These are phyloP conservation scores for Pegoplata infirma DNA, from an alignment of 2,888 invertebrate genomes.

Conservation along the genomic window DNA sequence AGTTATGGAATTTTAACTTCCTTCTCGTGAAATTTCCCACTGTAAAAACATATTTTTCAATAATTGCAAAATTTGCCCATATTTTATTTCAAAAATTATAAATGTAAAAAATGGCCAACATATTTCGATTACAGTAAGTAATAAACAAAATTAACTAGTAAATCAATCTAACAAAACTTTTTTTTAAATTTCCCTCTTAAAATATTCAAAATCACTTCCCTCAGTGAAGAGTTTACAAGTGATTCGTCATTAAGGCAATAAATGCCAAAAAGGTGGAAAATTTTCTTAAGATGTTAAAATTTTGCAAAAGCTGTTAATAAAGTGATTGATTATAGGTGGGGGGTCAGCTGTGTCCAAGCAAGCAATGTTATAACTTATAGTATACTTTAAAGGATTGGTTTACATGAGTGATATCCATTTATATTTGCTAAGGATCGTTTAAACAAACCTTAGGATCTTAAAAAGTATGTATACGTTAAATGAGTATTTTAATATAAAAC, in stretches of 20 bases:
- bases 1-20: too few relatives aligned
- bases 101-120: background rate
- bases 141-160: background rate
- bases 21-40: too few relatives aligned
- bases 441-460: background rate
- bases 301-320: background rate
- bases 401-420: too few relatives aligned
- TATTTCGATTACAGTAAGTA: background rate
- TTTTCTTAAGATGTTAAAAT: constrained; percentile 1
- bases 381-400: background rate
- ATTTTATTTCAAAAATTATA: background rate
- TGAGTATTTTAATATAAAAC: constrained; percentile 4
- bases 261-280: constrained; percentile 30
- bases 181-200: background rate
- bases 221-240: constrained; percentile 64
- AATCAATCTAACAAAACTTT: background rate
- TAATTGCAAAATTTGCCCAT: too few relatives aligned
- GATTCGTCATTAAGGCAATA: constrained; percentile 63
- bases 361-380: constrained; percentile 24
- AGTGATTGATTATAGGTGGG: background rate
- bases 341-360: constrained; percentile 64
- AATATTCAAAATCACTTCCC: constrained; percentile 62
- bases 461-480: background rate
- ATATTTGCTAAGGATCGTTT: too few relatives aligned
- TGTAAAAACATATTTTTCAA: too few relatives aligned